Evolutionary conservation across 2,113 vertebrate genomes (phyloP).

Genomic region (Neofelis nebulosa): DNA sequence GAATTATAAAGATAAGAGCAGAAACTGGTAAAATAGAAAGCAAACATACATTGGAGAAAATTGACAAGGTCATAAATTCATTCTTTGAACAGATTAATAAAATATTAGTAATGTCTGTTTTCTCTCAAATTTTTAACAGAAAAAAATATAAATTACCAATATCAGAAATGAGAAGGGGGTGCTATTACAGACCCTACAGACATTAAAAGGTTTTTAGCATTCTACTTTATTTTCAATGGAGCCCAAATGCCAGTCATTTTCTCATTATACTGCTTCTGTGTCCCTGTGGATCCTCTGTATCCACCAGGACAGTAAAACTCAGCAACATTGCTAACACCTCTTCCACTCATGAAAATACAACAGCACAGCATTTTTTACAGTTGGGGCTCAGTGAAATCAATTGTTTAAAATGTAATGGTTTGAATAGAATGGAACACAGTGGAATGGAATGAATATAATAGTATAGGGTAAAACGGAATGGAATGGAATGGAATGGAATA

Average conservation of each 20-base stretch:
- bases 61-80: neutral
- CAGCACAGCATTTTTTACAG: neutral
- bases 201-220: neutral
- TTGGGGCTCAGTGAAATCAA: neutral
- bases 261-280: neutral
- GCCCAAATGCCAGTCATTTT: slow-evolving; percentile 7
- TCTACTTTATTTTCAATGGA: neutral
- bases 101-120: slow-evolving; percentile 36
- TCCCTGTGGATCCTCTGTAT: neutral
- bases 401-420: slow-evolving; percentile 21
- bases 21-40: slow-evolving; percentile 18
- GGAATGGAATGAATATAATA: slow-evolving; percentile 2
- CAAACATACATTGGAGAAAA: neutral
- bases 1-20: slow-evolving; percentile 4
- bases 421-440: neutral
- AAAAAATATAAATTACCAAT: slow-evolving; percentile 12
- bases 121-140: neutral
- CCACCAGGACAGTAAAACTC: neutral
- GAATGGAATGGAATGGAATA: neutral
- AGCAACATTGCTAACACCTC: neutral
- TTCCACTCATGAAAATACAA: slow-evolving; percentile 17
- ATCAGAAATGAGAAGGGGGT: neutral
- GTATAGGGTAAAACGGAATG: neutral
- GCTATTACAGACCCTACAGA: slow-evolving; percentile 10
- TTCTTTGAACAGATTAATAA: slow-evolving; percentile 40